These are phyloP conservation scores for Chaetops frenatus DNA, from an alignment of 2,113 vertebrate species.

Conservation along the genomic window DNA sequence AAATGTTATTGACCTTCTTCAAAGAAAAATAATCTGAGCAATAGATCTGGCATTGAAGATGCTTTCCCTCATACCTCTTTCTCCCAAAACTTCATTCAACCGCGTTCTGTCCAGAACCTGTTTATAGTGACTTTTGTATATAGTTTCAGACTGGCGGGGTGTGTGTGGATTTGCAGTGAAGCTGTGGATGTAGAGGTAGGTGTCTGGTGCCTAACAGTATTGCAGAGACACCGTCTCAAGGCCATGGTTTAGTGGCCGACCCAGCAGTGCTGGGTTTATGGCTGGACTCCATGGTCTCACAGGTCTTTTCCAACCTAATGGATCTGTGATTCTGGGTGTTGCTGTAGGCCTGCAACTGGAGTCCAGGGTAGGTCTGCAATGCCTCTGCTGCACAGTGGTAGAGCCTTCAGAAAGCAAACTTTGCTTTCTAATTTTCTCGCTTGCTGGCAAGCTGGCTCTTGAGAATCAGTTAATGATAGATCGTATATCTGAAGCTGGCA, in stretches of 20 bases:
- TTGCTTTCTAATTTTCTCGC: neutral
- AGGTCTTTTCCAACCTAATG: neutral
- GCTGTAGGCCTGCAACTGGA: neutral
- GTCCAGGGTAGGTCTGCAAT: neutral
- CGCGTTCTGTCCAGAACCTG: neutral
- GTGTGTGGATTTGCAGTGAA: neutral
- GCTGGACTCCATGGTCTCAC: neutral
- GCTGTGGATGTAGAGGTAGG: neutral
- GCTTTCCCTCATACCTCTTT: neutral
- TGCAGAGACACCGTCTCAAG: neutral
- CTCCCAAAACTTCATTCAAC: neutral
- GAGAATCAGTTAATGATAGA: neutral
- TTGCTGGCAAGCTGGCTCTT: neutral
- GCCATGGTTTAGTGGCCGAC: neutral
- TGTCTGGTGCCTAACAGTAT: neutral
- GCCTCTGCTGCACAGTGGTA: neutral
- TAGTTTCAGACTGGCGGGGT: fast-evolving
- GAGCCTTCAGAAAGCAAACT: neutral
- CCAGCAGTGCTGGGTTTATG: neutral
- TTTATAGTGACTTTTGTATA: neutral
- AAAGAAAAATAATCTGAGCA: neutral
- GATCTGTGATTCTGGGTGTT: neutral
- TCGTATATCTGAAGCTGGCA: neutral
- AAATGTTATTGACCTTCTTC: neutral
- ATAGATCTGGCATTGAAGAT: neutral